Evolutionary conservation across 2,888 invertebrate genomes (phyloP), one percentile per base, ranked within the genome.

Genomic region (Meiosimyza platycephala): DNA sequence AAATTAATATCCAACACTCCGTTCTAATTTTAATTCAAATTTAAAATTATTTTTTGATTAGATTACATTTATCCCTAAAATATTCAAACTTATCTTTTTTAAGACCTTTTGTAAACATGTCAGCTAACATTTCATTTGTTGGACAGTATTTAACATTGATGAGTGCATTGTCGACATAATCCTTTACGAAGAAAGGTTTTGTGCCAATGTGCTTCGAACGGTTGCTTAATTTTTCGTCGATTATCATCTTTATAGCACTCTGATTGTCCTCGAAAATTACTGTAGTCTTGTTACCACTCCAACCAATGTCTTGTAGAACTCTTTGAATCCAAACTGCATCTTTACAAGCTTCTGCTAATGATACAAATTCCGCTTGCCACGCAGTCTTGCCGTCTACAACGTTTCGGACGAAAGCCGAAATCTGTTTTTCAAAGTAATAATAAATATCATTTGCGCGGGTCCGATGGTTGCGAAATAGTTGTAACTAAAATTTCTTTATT

Each of bases 301-400:
- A 47, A 13, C n/a, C 16, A 6, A 71, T 16, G 33, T 68, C 74
- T 2, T 9, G 16, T 12, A 72, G 22, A 48, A 74, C 28, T 12
- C 65, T 68, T 54, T 59, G 57, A 3, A 72, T 33, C 63, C 66
- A 74, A 15, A 66, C 13, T 28, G 54, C 59, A 65, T 74, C 72
- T 22, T 72, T 69, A 9, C 60, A 60, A 2, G 71, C 72, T 28
- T 72, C 67, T 3, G 72, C 63, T 16, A 68, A 28, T 33, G 74
- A 67, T 16, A 72, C 65, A 51, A 72, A 74, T 57, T 72, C 72
- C 3, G 69, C 64, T 54, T 72, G 74, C 72, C 9, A 69, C 69
- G 18, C 55, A 63, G 1, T 22, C 59, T 65, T 74, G 68, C 13
- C 55, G 50, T 6, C 60, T 63, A 50, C 60, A 69, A 1, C 57